A percentile compares a stretch with the other conserved stretches of the same genome.
Conservation (phyloP, 2,888 invertebrate species). For the Pseudanteris insignis region DNA sequence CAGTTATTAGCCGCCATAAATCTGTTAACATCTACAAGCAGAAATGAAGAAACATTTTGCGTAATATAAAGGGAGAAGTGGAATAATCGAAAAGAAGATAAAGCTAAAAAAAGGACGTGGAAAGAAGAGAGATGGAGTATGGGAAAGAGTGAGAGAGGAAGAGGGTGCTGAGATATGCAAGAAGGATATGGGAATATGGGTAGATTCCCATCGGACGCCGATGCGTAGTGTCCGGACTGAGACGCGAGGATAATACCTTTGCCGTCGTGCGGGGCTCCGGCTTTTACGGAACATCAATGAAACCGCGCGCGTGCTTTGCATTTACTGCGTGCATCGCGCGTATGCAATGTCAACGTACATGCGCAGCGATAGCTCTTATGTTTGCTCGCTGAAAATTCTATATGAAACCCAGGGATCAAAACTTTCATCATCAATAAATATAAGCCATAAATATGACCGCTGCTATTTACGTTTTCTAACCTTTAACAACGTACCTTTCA, state of each 20-base stretch:
- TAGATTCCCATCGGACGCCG: slow-evolving; percentile 47
- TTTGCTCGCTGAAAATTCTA: slow-evolving; percentile 27
- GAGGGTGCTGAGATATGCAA: slow-evolving; percentile 35
- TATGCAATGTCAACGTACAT: slow-evolving; percentile 40
- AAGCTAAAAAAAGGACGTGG: slow-evolving; percentile 21
- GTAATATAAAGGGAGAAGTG: slow-evolving; percentile 27
- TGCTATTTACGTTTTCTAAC: too few relatives aligned
- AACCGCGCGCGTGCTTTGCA: slow-evolving; percentile 49
- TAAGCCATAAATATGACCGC: slow-evolving; percentile 13
- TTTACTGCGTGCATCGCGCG: slow-evolving; percentile 47
- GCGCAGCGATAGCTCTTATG: slow-evolving; percentile 36
- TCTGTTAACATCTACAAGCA: slow-evolving; percentile 26
- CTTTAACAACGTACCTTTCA: too few relatives aligned
- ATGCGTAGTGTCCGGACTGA: slow-evolving; percentile 40
- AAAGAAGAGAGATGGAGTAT: slow-evolving; percentile 25
- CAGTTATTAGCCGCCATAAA: too few relatives aligned
- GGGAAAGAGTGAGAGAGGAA: slow-evolving; percentile 28
- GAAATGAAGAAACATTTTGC: slow-evolving; percentile 17
- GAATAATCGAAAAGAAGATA: slow-evolving; percentile 36
- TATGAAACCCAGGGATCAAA: slow-evolving; percentile 26
- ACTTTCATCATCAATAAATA: slow-evolving; percentile 15
- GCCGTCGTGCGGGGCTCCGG: slow-evolving; percentile 45
- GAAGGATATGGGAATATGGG: slow-evolving; percentile 48
- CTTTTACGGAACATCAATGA: slow-evolving; percentile 50
- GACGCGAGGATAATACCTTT: slow-evolving; percentile 47